Conservation (phyloP, 2,888 invertebrate genomes). For the Drosophila ustulata region DNA sequence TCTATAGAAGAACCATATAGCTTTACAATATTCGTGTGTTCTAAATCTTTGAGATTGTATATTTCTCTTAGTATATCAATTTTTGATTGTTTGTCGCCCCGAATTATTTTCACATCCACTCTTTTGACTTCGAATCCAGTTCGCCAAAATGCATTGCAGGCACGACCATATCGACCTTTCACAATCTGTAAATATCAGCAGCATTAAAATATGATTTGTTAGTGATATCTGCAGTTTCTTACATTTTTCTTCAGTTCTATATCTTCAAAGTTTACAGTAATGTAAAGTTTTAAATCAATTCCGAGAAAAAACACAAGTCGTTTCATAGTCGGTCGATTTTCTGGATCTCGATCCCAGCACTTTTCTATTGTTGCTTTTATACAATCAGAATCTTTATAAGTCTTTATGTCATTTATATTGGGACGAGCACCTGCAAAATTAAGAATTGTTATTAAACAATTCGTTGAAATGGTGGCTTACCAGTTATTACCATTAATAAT, state of each 20-base stretch:
- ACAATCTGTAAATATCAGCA: background rate
- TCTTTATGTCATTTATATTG: background rate
- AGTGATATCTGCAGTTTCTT: background rate
- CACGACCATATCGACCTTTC: background rate
- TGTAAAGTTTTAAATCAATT: background rate
- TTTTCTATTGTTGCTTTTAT: background rate
- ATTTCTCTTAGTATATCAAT: no score
- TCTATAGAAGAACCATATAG: no score
- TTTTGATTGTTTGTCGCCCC: no score
- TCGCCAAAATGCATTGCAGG: background rate
- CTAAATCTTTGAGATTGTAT: no score
- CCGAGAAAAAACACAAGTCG: background rate
- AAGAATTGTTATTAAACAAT: no score
- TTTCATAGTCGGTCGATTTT: conserved; percentile 2
- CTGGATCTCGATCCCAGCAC: conserved; percentile 1
- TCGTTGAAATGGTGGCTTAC: no score
- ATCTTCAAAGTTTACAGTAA: background rate
- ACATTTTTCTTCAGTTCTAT: background rate
- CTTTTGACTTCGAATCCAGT: background rate
- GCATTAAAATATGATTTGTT: background rate
- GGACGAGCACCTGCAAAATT: no score
- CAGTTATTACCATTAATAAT: no score
- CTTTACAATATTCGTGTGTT: no score
- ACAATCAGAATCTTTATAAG: no score
- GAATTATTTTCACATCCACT: no score